Conservation (phyloP, 1,140 invertebrate species). For the Eurosta solidaginis region DNA sequence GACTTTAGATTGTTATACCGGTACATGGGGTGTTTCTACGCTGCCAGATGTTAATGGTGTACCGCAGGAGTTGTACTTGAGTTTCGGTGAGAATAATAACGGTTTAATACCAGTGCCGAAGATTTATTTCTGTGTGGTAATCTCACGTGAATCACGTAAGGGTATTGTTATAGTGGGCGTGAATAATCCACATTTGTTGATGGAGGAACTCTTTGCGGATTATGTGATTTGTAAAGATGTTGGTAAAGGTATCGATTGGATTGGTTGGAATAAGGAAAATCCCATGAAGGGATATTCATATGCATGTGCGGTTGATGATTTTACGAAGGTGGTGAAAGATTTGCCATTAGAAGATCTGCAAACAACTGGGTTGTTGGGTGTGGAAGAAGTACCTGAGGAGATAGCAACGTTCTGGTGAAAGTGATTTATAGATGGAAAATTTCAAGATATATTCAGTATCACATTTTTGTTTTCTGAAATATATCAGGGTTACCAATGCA, state of each 20-base stretch:
- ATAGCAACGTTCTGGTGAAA: too few species aligned
- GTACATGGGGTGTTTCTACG: conserved; percentile 63
- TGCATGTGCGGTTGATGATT: conserved; percentile 68
- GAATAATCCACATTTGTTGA: conserved; percentile 64
- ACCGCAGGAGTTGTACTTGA: conserved; percentile 62
- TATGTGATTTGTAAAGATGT: conserved; percentile 64
- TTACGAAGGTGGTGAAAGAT: conserved; percentile 61
- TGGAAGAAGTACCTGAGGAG: too few species aligned
- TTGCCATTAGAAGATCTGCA: conserved; percentile 50
- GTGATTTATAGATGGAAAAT: too few species aligned
- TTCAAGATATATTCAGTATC: too few species aligned
- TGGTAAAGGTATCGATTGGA: conserved; percentile 61
- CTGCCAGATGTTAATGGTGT: conserved; percentile 61
- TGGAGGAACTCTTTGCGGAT: conserved; percentile 52
- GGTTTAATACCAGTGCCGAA: conserved; percentile 63
- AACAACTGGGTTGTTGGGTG: conserved; percentile 48
- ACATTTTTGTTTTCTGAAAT: too few species aligned
- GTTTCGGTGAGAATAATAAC: conserved; percentile 57
- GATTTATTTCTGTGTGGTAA: conserved; percentile 66
- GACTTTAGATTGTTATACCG: conserved; percentile 66
- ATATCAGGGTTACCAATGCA: too few species aligned
- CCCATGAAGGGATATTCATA: conserved; percentile 67
- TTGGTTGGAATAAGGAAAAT: conserved; percentile 62
- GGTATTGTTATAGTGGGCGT: conserved; percentile 65
- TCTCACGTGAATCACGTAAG: conserved; percentile 58